A percentile compares a stretch with the other conserved stretches of the same genome.
phyloP scores from a whole-genome alignment of 1,140 invertebrate species.

The Anagrus nilaparvatae region DNA sequence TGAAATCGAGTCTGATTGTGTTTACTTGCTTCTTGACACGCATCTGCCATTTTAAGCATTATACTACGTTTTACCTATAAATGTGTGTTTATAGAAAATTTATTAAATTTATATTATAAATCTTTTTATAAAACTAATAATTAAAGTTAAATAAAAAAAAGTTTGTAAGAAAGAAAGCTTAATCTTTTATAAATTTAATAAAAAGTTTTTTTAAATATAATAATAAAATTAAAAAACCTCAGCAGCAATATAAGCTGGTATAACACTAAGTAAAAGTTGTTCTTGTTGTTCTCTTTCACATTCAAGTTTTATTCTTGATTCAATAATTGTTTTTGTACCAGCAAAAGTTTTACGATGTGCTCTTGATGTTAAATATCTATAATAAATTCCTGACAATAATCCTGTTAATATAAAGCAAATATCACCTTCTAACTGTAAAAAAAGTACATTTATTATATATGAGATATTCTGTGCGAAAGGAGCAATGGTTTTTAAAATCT shows the following conservation, averaged over 20 bases:
- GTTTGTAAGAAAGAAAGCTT: neutral
- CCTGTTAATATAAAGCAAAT: conserved; percentile 64
- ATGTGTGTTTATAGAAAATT: conserved; percentile 23
- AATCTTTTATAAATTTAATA: neutral
- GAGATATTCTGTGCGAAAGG: too few relatives aligned
- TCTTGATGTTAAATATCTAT: conserved; percentile 72
- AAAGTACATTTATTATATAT: too few relatives aligned
- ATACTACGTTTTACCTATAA: conserved; percentile 82
- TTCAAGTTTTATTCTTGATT: conserved; percentile 83
- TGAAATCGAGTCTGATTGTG: conserved; percentile 76
- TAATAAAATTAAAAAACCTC: conserved; percentile 71
- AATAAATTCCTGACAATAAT: conserved; percentile 73
- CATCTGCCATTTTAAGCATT: conserved; percentile 86
- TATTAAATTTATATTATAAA: too few relatives aligned
- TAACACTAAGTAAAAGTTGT: conserved; percentile 81
- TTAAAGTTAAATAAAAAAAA: neutral
- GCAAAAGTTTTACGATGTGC: conserved; percentile 78
- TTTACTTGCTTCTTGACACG: conserved; percentile 60
- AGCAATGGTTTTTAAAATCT: too few relatives aligned
- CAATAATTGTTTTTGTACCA: conserved; percentile 80
- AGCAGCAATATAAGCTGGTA: conserved; percentile 85
- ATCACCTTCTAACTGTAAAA: conserved; percentile 63
- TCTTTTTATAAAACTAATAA: too few relatives aligned
- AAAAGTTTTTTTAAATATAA: neutral
- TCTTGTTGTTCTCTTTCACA: conserved; percentile 88